A percentile compares a stretch with the other conserved stretches of the same genome.
Conservation (phyloP, 2,888 invertebrate species). For the Cantharis nigra region DNA sequence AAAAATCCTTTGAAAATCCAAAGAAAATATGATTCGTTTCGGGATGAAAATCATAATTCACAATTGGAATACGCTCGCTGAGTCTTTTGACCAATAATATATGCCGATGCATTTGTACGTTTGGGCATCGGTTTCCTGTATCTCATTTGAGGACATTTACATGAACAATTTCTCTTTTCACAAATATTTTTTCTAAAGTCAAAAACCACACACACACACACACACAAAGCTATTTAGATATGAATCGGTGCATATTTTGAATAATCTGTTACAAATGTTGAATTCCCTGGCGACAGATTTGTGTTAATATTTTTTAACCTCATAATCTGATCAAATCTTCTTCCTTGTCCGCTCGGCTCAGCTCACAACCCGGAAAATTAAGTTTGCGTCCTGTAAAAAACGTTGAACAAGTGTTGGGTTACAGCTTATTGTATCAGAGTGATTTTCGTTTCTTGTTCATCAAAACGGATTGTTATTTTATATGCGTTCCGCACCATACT, state of each 20-base stretch:
- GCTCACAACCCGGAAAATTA: conserved; percentile 57
- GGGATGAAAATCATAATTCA: conserved; percentile 55
- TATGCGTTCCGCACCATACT: neutral
- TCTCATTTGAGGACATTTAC: conserved; percentile 31
- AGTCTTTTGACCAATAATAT: conserved; percentile 57
- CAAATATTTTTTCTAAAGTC: neutral
- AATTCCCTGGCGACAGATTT: conserved; percentile 48
- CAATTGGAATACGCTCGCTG: conserved; percentile 54
- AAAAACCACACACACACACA: neutral
- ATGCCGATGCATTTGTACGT: conserved; percentile 47
- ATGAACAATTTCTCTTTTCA: conserved; percentile 25
- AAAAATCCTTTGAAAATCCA: conserved; percentile 51
- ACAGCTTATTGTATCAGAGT: conserved; percentile 33
- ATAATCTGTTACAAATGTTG: conserved; percentile 48
- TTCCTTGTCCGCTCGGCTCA: conserved; percentile 55
- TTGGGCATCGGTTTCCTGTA: conserved; percentile 38
- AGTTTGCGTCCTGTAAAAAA: conserved; percentile 51
- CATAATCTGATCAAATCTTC: conserved; percentile 55
- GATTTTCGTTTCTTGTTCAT: conserved; percentile 31
- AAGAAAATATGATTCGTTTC: conserved; percentile 58
- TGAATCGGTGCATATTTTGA: conserved; percentile 15
- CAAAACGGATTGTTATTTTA: conserved; percentile 26
- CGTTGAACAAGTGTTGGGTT: conserved; percentile 48
- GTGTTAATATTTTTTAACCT: conserved; percentile 53
- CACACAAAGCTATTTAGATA: conserved; percentile 13